phyloP scores from a whole-genome alignment of 2,888 invertebrate genomes.

The Zootermopsis nevadensis region DNA sequence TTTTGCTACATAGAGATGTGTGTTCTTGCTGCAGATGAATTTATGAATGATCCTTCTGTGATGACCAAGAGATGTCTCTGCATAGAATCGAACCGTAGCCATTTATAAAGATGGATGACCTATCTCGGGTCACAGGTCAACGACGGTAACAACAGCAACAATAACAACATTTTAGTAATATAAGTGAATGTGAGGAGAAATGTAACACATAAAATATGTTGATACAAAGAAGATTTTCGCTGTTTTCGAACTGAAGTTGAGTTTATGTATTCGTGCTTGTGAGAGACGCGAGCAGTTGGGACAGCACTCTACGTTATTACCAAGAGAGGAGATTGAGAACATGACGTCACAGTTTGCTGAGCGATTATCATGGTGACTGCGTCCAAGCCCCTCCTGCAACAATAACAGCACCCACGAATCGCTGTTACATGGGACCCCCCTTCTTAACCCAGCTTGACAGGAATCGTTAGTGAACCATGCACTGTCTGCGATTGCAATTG shows the following conservation, averaged over 20 bases:
- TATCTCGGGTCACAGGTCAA: not conserved
- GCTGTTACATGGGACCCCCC: not conserved
- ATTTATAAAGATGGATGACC: not conserved
- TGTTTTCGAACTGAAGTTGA: not conserved
- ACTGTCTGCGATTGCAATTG: not conserved
- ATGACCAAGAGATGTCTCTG: too few species aligned
- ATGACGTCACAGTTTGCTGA: constrained; percentile 26
- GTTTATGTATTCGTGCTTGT: not conserved
- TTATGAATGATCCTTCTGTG: too few species aligned
- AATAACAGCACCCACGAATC: constrained; percentile 17
- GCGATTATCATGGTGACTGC: constrained; percentile 23
- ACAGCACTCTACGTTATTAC: constrained; percentile 3
- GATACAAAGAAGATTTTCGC: not conserved
- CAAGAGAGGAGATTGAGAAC: not conserved
- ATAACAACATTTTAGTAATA: not conserved
- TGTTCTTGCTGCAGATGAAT: too few species aligned
- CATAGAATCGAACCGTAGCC: too few species aligned
- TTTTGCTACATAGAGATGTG: too few species aligned
- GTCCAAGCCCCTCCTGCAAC: not conserved
- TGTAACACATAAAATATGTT: not conserved
- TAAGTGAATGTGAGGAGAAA: too few species aligned
- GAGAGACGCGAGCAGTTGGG: not conserved
- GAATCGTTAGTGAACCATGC: not conserved
- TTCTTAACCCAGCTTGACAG: not conserved
- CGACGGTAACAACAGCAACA: not conserved